A percentile compares a stretch with the other conserved stretches of the same genome.
phyloP scores from a whole-genome alignment of 2,113 vertebrate species.

The Herpailurus yagouaroundi region DNA sequence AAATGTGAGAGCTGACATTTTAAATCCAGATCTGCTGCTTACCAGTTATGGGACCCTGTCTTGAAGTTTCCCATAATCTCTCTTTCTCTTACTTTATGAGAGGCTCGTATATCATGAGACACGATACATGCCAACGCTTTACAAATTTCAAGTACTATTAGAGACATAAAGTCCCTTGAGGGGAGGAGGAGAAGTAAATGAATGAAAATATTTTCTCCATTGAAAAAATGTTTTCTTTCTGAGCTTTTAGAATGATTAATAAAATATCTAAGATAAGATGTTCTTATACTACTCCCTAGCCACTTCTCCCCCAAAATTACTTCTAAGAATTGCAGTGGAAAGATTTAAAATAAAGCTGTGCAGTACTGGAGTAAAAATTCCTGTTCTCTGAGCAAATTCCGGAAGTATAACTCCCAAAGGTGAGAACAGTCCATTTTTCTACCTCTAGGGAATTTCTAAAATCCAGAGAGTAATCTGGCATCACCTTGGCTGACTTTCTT shows the following conservation, averaged over 20 bases:
- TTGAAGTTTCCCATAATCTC: neutral
- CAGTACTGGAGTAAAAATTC: neutral
- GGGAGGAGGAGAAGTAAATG: constrained; percentile 22
- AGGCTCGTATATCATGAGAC: neutral
- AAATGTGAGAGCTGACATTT: neutral
- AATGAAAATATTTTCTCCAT: constrained; percentile 62
- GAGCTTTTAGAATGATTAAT: constrained; percentile 49
- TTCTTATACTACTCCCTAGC: constrained; percentile 31
- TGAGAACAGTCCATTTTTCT: neutral
- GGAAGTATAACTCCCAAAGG: constrained; percentile 13
- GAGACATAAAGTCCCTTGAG: neutral
- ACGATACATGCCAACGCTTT: neutral
- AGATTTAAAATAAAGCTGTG: constrained; percentile 57
- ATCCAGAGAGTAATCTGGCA: neutral
- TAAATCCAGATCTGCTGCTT: neutral
- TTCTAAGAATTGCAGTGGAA: constrained; percentile 24
- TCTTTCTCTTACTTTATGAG: neutral
- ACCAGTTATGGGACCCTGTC: neutral
- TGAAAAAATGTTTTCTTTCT: constrained; percentile 48
- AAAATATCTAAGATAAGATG: constrained; percentile 62
- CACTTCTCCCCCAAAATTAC: constrained; percentile 40
- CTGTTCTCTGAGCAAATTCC: constrained; percentile 40
- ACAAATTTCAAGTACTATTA: constrained; percentile 27
- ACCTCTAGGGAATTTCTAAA: neutral
- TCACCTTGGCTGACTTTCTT: neutral